Conservation (phyloP, 2,888 invertebrate genomes). For the Pterostichus madidus region DNA sequence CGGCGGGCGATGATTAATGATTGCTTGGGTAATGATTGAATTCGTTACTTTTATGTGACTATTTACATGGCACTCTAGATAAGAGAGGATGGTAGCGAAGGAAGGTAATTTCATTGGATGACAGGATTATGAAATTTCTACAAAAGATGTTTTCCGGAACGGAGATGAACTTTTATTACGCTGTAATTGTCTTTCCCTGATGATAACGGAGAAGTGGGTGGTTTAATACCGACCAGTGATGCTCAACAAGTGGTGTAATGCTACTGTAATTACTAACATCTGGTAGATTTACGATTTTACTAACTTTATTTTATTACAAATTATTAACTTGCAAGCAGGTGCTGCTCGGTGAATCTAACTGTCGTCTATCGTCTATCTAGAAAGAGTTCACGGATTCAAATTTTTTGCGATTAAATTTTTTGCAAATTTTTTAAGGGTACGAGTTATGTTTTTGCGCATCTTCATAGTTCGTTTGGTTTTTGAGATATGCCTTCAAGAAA, state of each 20-base stretch:
- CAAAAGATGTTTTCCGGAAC: constrained; percentile 40
- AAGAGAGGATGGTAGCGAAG: neutral
- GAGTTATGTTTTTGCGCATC: too few relatives aligned
- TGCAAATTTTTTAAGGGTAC: too few relatives aligned
- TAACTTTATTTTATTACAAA: too few relatives aligned
- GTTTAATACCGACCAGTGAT: constrained; percentile 6
- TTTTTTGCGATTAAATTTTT: too few relatives aligned
- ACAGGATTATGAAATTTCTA: constrained; percentile 17
- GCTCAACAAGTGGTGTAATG: constrained; percentile 1
- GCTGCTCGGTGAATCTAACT: too few relatives aligned
- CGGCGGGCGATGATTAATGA: neutral
- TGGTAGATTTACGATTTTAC: too few relatives aligned
- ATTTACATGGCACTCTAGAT: neutral
- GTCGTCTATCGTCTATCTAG: too few relatives aligned
- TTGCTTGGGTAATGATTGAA: constrained; percentile 9
- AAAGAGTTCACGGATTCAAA: too few relatives aligned
- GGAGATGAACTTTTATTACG: constrained; percentile 59
- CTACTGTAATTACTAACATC: too few relatives aligned
- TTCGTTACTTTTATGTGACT: neutral
- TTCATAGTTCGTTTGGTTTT: too few relatives aligned
- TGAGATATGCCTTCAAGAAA: too few relatives aligned
- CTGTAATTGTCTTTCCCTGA: constrained; percentile 46
- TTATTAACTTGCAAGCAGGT: too few relatives aligned
- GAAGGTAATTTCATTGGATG: constrained; percentile 21
- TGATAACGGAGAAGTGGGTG: constrained; percentile 27